A percentile compares a stretch with the other conserved stretches of the same genome.
phyloP scores from a whole-genome alignment of 2,797 vertebrate genomes.

The Lophius americanus region DNA sequence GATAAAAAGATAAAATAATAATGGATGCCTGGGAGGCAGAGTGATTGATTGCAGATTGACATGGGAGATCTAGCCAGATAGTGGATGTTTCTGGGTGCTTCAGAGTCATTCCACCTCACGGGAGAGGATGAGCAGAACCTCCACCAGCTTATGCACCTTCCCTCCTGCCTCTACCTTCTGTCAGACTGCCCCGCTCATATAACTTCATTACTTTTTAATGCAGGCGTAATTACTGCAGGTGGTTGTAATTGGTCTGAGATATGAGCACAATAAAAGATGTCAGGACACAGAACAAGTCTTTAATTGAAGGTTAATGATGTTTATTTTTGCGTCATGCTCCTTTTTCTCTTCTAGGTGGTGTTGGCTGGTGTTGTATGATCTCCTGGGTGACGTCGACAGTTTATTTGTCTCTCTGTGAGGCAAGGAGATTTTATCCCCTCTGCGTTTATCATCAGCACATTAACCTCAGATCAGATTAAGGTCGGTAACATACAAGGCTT shows the following conservation, averaged over 20 bases:
- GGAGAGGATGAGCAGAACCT: constrained; percentile 38
- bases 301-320: constrained; percentile 82
- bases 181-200: constrained; percentile 74
- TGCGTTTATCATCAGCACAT: constrained; percentile 69
- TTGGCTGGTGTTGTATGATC: constrained; percentile 58
- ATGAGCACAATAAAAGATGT: constrained; percentile 80
- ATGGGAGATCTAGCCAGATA: constrained; percentile 38
- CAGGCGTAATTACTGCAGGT: constrained; percentile 80
- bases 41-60: constrained; percentile 57
- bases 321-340: constrained; percentile 69
- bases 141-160: constrained; percentile 7
- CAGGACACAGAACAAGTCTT: constrained; percentile 72
- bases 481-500: constrained; percentile 59
- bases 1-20: constrained; percentile 60
- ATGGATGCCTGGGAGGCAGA: constrained; percentile 53
- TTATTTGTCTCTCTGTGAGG: background rate
- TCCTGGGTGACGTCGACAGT: constrained; percentile 28
- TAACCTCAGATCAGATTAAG: constrained; percentile 73
- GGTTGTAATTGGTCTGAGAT: constrained; percentile 79
- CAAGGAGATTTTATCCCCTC: constrained; percentile 21
- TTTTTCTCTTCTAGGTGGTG: constrained; percentile 48
- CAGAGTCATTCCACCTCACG: constrained; percentile 64
- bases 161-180: constrained; percentile 50
- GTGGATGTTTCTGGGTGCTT: constrained; percentile 42
- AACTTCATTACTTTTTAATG: constrained; percentile 87